Evolutionary conservation across 23 tunicate genomes (phyloP).

Genomic region (Diplosoma virens): DNA sequence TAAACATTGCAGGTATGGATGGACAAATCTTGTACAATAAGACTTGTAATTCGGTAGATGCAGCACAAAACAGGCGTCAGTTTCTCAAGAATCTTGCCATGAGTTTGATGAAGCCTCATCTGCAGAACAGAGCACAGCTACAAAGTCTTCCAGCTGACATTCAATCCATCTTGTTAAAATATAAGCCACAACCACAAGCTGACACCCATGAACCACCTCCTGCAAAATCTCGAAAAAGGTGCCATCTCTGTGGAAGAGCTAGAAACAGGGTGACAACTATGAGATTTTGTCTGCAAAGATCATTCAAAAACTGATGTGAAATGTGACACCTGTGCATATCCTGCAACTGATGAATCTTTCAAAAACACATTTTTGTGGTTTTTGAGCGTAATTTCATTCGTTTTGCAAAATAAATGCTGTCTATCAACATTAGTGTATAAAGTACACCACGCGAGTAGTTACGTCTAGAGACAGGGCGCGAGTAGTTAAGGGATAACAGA

Average conservation of each 20-base stretch:
- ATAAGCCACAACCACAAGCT: constrained; percentile 18
- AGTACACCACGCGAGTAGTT: constrained; percentile 36
- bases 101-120: constrained; percentile 17
- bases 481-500: constrained; percentile 35
- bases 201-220: constrained; percentile 9
- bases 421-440: constrained; percentile 1
- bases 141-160: constrained; percentile 11
- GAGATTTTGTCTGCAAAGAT: constrained; percentile 12
- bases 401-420: constrained; percentile 18
- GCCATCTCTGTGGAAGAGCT: constrained; percentile 27
- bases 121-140: constrained; percentile 9
- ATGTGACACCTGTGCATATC: constrained; percentile 9
- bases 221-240: constrained; percentile 26
- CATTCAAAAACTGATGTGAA: constrained; percentile 18
- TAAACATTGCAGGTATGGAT: constrained; percentile 20
- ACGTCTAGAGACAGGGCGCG: constrained; percentile 7
- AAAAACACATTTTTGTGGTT: constrained; percentile 1
- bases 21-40: constrained; percentile 6
- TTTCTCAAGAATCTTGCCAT: constrained; percentile 12
- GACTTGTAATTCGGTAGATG: too few species aligned
- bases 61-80: constrained; percentile 15
- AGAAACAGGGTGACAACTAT: constrained; percentile 30
- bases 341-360: not conserved
- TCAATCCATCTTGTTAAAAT: constrained; percentile 11
- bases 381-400: constrained; percentile 12